Conservation (phyloP, 2,797 vertebrate species). For the Nothura maculosa region DNA sequence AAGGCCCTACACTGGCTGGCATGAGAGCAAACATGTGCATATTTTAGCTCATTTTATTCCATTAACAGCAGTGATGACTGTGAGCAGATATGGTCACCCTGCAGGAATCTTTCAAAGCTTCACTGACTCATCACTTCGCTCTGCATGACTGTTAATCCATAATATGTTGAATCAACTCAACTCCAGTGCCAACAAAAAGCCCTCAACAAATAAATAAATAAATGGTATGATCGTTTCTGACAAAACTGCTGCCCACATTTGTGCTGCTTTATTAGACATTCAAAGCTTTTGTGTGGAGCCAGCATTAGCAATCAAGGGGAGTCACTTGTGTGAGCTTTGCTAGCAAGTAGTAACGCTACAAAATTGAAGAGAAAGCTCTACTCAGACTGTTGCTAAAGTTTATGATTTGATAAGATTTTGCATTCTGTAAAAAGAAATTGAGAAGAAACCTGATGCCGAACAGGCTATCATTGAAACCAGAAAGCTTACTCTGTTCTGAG, state of each 20-base stretch:
- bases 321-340: background rate
- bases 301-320: background rate
- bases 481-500: background rate
- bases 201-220: background rate
- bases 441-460: background rate
- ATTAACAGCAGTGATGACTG: background rate
- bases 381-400: background rate
- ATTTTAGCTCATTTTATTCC: conserved; percentile 18
- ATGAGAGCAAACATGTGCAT: background rate
- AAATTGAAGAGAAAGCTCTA: background rate
- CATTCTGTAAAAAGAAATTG: background rate
- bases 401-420: background rate
- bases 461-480: background rate
- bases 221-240: fast-evolving
- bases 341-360: background rate
- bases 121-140: background rate
- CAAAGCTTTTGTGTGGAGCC: background rate
- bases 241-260: background rate
- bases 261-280: background rate
- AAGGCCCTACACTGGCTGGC: background rate
- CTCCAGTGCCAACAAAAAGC: background rate
- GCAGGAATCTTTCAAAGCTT: conserved; percentile 7
- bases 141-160: background rate
- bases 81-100: background rate
- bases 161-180: background rate